phyloP scores from a whole-genome alignment of 2,888 invertebrate genomes.

The Micoletzkya japonica region DNA sequence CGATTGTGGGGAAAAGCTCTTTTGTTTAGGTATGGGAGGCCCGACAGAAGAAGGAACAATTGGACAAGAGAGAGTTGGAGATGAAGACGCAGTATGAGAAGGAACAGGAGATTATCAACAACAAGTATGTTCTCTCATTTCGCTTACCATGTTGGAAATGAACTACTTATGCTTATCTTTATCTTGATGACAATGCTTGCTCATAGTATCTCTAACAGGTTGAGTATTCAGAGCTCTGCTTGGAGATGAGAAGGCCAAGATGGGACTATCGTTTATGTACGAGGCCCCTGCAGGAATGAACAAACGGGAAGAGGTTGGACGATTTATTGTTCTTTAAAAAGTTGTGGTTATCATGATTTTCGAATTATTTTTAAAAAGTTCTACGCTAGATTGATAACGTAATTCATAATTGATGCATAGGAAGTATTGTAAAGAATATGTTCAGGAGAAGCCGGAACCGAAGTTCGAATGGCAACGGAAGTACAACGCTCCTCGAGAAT shows the following conservation, averaged over 20 bases:
- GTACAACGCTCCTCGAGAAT: constrained; percentile 96
- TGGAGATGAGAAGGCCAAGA: constrained; percentile 96
- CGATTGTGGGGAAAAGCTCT: background rate
- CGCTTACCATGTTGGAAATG: background rate
- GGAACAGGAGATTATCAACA: constrained; percentile 96
- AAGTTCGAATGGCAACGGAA: constrained; percentile 99
- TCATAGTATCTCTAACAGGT: constrained; percentile 31
- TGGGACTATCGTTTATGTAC: constrained; percentile 98
- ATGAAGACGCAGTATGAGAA: constrained; percentile 93
- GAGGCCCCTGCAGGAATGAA: constrained; percentile 89
- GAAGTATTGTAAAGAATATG: background rate
- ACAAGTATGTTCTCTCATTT: constrained; percentile 73
- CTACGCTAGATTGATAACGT: too few species aligned
- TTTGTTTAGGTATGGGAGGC: constrained; percentile 92
- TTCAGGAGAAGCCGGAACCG: constrained; percentile 77
- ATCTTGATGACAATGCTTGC: background rate
- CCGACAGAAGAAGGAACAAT: constrained; percentile 93
- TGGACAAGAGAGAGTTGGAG: constrained; percentile 97
- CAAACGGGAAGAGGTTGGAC: constrained; percentile 51
- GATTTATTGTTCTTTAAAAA: constrained; percentile 1
- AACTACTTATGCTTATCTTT: background rate
- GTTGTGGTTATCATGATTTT: background rate
- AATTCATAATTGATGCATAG: too few species aligned
- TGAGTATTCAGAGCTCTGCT: constrained; percentile 86
- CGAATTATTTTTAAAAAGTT: background rate